Evolutionary conservation across 2,888 invertebrate species (phyloP).

Genomic region (Choreutis nemorana): DNA sequence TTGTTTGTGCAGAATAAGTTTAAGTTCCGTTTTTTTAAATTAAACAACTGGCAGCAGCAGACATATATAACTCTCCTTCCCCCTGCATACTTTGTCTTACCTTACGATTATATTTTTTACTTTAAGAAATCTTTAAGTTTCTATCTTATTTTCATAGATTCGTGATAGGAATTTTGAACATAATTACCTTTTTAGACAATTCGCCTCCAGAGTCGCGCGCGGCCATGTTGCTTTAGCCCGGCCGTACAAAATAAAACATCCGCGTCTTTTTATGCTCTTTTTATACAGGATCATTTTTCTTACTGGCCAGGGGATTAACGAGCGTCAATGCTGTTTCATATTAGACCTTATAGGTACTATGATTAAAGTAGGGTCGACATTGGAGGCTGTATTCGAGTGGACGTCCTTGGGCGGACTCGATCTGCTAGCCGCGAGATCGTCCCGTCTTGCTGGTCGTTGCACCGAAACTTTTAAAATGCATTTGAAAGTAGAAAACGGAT

Average conservation of each 20-base stretch:
- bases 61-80: too few species aligned
- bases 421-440: conserved; percentile 62
- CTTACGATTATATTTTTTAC: too few species aligned
- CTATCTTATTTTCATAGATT: too few species aligned
- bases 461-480: conserved; percentile 61
- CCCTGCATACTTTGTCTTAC: too few species aligned
- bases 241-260: conserved; percentile 58
- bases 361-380: conserved; percentile 18
- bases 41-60: too few species aligned
- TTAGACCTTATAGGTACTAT: conserved; percentile 23
- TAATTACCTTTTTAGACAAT: conserved; percentile 45
- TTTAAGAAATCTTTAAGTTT: too few species aligned
- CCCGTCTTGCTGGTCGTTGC: conserved; percentile 62
- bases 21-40: too few species aligned
- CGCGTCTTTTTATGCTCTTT: conserved; percentile 52
- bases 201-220: conserved; percentile 48
- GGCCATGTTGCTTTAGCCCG: conserved; percentile 55
- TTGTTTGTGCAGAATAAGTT: too few species aligned
- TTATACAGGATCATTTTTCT: conserved; percentile 66
- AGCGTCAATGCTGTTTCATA: conserved; percentile 19
- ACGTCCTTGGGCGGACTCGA: conserved; percentile 67
- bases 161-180: conserved; percentile 30
- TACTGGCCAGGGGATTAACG: conserved; percentile 48
- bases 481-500: conserved; percentile 60
- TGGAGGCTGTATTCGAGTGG: conserved; percentile 42